These are phyloP conservation scores for Datnioides undecimradiatus DNA, from an alignment of 2,113 vertebrate genomes.

Conservation along the genomic window DNA sequence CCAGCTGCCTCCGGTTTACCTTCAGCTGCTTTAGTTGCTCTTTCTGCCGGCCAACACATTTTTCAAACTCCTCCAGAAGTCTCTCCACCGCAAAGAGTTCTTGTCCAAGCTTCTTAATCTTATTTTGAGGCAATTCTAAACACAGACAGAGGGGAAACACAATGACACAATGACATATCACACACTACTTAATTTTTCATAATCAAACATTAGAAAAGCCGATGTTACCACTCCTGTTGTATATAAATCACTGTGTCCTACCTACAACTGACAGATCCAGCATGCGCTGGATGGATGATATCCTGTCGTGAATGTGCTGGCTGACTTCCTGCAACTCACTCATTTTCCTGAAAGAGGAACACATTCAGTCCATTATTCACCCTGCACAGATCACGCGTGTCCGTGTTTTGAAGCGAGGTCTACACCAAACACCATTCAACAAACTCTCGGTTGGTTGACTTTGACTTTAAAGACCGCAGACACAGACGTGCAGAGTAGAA, in stretches of 20 bases:
- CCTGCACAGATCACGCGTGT: too few species aligned
- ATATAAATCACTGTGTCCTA: constrained; percentile 38
- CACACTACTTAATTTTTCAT: background rate
- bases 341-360: constrained; percentile 65
- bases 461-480: too few species aligned
- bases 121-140: constrained; percentile 77
- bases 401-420: too few species aligned
- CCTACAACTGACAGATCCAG: constrained; percentile 78
- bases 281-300: constrained; percentile 68
- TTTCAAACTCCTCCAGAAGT: constrained; percentile 80
- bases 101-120: constrained; percentile 75
- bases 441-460: too few species aligned
- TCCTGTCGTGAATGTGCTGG: constrained; percentile 70
- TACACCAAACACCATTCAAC: too few species aligned
- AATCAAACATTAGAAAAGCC: background rate
- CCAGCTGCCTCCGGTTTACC: constrained; percentile 67
- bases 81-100: constrained; percentile 68
- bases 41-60: constrained; percentile 64
- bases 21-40: constrained; percentile 76
- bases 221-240: background rate
- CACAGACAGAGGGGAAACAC: background rate
- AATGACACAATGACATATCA: too few species aligned
- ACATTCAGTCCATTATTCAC: background rate
- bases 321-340: constrained; percentile 75
- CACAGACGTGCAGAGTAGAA: too few species aligned